Evolutionary conservation across 2,797 vertebrate genomes (phyloP), one percentile per base, ranked within the genome.

Genomic region (Picus viridis): DNA sequence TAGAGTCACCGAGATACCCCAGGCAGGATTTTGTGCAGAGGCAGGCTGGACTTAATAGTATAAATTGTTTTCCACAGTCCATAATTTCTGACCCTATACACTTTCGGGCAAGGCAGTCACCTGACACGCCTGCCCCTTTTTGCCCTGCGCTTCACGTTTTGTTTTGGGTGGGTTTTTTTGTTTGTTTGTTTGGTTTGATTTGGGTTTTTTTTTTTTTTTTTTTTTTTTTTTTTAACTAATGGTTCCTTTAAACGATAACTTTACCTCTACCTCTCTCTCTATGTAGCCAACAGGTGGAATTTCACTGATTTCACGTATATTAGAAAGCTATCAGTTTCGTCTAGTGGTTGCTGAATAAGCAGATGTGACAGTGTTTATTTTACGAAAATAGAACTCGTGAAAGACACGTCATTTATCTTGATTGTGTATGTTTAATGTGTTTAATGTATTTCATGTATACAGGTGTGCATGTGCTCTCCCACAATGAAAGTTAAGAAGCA

Each of bases 371-470:
- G 62, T 89, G 78, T 92, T 96, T 94, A 87, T 83, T 71, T 71
- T 85, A 85, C 4, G 5, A 83, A 89, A 89, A 92, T 73, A 93
- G 89, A 94, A 92, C 77, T 43, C 10, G 34, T 53, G n/a, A 56
- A 93, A 93, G 51, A 27, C 85, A 92, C 86, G 34, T 92, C 41
- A 68, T 94, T 78, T 88, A 68, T 95, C 85, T 80, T 56, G 58
- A 51, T 36, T 62, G 65, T 86, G 32, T 85, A 47, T 88, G 62
- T 88, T 86, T 83, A 69, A 69, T 24, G 6, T 63, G n/a, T n/a
- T n/a, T n/a, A n/a, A n/a, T n/a, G n/a, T n/a, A 20, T 67, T 74
- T 79, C 32, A 5, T 36, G 71, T 43, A 43, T 56, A 77, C 62
- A 88, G 91, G 88, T 92, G 85, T 54, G 45, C 58, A 12, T 11